Percentiles rank a stretch among this genome's conserved stretches.
These are phyloP conservation scores for Holacanthus passer DNA, from an alignment of 2,113 vertebrate genomes.

Conservation along the genomic window DNA sequence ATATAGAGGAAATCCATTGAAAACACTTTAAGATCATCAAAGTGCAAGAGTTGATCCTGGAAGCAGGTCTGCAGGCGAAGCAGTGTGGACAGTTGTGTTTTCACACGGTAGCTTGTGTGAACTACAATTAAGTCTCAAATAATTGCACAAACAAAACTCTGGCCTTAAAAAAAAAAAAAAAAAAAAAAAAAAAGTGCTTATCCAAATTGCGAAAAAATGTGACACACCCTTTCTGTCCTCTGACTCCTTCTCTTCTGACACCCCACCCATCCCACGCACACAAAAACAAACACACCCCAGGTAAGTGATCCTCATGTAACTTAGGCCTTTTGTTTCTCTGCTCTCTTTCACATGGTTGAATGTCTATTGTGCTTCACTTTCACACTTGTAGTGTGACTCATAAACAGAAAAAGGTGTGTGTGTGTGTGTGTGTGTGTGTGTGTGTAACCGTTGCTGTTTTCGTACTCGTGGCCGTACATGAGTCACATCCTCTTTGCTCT, in stretches of 20 bases:
- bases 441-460: conserved; percentile 25
- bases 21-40: conserved; percentile 4
- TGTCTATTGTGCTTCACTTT: conserved; percentile 36
- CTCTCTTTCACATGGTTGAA: conserved; percentile 6
- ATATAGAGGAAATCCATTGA: conserved; percentile 7
- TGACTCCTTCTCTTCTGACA: conserved; percentile 22
- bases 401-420: conserved; percentile 33
- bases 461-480: conserved; percentile 10
- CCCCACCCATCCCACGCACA: conserved; percentile 41
- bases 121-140: not conserved
- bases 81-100: not conserved
- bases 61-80: not conserved
- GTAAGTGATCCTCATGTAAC: not conserved
- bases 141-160: conserved; percentile 9
- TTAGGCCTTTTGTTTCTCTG: conserved; percentile 22
- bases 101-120: not conserved
- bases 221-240: conserved; percentile 23
- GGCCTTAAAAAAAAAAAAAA: not conserved
- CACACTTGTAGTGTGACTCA: conserved; percentile 56
- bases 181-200: not conserved
- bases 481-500: conserved; percentile 64
- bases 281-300: conserved; percentile 42
- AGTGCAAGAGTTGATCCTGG: not conserved
- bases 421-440: conserved; percentile 8
- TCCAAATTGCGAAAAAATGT: conserved; percentile 27